phyloP scores from a whole-genome alignment of 1,140 invertebrate species.

The Atta texana region DNA sequence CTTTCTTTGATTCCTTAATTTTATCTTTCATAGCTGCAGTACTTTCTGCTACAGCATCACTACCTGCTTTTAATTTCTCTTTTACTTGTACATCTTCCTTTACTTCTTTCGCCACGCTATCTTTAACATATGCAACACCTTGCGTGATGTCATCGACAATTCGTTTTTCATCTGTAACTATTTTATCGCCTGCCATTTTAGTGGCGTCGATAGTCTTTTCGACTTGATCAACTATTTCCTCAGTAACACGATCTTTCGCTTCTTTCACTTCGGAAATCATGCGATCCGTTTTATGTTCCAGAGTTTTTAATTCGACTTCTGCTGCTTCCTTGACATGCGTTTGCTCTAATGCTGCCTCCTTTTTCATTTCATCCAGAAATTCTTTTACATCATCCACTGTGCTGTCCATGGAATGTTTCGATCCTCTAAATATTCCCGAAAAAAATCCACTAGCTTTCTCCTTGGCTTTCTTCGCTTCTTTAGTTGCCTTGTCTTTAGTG shows the following conservation, averaged over 20 bases:
- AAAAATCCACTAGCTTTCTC: slow-evolving; percentile 67
- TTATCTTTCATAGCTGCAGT: slow-evolving; percentile 64
- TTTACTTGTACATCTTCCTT: slow-evolving; percentile 60
- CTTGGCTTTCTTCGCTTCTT: slow-evolving; percentile 63
- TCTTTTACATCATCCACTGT: slow-evolving; percentile 66
- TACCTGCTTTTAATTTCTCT: slow-evolving; percentile 12
- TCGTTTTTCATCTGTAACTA: slow-evolving; percentile 29
- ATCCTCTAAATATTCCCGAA: slow-evolving; percentile 72
- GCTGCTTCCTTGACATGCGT: not conserved
- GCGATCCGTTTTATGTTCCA: not conserved
- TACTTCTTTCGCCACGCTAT: slow-evolving; percentile 53
- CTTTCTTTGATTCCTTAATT: slow-evolving; percentile 68
- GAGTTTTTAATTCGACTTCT: slow-evolving; percentile 34
- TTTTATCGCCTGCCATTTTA: slow-evolving; percentile 41
- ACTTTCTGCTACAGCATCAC: slow-evolving; percentile 26
- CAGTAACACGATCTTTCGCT: not conserved
- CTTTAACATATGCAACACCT: slow-evolving; percentile 34
- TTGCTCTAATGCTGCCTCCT: slow-evolving; percentile 34
- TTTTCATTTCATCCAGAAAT: slow-evolving; percentile 22
- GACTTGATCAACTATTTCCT: slow-evolving; percentile 38
- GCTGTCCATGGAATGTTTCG: slow-evolving; percentile 69
- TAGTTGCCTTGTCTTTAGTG: slow-evolving; percentile 16
- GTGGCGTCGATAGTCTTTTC: slow-evolving; percentile 56
- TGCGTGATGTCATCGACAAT: slow-evolving; percentile 50
- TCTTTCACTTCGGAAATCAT: slow-evolving; percentile 28